Evolutionary conservation across 2,888 invertebrate genomes (phyloP).

Genomic region (Theretra japonica): DNA sequence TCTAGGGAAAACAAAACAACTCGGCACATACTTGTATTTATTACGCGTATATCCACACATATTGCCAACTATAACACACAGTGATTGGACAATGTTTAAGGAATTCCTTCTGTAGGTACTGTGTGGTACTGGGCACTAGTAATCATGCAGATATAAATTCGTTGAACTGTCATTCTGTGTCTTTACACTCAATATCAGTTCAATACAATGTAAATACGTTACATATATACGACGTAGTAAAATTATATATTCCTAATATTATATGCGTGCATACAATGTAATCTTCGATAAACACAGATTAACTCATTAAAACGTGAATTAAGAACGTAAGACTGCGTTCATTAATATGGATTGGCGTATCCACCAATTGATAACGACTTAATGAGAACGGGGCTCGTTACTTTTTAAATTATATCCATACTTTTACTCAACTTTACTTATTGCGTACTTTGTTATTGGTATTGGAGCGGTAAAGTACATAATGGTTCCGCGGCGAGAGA

Average conservation of each 20-base stretch:
- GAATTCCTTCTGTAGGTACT: not conserved
- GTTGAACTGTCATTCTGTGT: too few relatives aligned
- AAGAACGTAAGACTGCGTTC: not conserved
- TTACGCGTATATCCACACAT: not conserved
- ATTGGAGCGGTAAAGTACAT: not conserved
- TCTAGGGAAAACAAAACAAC: slow-evolving; percentile 50
- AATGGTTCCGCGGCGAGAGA: not conserved
- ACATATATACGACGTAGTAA: too few relatives aligned
- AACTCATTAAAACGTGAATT: not conserved
- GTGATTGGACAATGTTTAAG: not conserved
- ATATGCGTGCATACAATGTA: not conserved
- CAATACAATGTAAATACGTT: too few relatives aligned
- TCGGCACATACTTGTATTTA: slow-evolving; percentile 31
- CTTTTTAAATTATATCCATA: not conserved
- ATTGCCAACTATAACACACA: not conserved
- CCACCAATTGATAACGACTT: not conserved
- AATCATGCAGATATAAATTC: too few relatives aligned
- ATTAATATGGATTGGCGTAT: not conserved
- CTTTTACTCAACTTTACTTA: not conserved
- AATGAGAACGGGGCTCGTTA: not conserved
- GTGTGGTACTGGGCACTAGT: too few relatives aligned
- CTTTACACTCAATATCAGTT: too few relatives aligned
- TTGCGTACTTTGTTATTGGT: not conserved
- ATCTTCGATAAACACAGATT: not conserved
- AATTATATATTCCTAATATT: too few relatives aligned